These are phyloP conservation scores for Macropis europaea DNA, from an alignment of 2,888 invertebrate species.

Conservation along the genomic window DNA sequence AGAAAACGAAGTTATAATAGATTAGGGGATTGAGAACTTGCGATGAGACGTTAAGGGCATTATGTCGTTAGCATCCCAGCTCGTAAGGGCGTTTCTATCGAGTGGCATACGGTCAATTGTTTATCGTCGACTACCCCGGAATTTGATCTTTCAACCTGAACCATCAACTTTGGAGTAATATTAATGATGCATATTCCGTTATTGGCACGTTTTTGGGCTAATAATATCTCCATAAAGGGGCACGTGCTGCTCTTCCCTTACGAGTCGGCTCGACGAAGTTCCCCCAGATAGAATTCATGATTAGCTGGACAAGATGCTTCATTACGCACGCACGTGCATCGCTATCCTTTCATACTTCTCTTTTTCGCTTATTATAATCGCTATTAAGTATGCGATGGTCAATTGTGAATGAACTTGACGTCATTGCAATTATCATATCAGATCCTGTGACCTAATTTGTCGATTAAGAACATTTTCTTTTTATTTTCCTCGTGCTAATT, in stretches of 20 bases:
- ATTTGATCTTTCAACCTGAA: conserved; percentile 10
- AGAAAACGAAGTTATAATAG: no score
- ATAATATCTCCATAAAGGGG: conserved; percentile 49
- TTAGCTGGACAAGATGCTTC: conserved; percentile 21
- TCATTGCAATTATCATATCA: no score
- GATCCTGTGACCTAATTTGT: no score
- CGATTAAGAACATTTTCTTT: no score
- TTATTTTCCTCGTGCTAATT: no score
- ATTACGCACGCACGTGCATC: conserved; percentile 13
- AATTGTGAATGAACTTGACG: no score
- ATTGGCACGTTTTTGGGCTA: conserved; percentile 40
- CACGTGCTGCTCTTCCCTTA: conserved; percentile 24
- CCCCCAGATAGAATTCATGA: background rate
- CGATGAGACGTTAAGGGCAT: no score
- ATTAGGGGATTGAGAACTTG: no score
- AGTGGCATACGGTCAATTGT: background rate
- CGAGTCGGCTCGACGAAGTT: background rate
- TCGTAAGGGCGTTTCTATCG: no score
- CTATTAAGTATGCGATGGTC: background rate
- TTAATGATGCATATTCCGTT: conserved; percentile 25
- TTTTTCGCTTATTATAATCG: background rate
- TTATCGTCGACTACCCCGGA: background rate
- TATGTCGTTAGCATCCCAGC: background rate
- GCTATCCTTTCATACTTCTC: background rate
- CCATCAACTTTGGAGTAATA: background rate